Evolutionary conservation across 2,797 vertebrate species (phyloP).

Genomic region (Anisognathus igniventris): DNA sequence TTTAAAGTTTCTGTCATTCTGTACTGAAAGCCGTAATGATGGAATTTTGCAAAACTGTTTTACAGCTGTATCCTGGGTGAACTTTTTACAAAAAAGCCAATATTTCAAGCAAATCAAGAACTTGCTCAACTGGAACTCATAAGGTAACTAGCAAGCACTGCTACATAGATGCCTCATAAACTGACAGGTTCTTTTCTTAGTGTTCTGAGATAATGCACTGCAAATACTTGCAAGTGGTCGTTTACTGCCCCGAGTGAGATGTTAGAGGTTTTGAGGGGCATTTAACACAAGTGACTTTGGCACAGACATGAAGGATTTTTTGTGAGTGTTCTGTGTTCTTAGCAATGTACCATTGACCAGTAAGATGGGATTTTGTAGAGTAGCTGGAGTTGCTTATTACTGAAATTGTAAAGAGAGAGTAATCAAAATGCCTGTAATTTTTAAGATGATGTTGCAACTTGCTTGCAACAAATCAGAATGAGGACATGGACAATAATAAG

Average conservation of each 20-base stretch:
- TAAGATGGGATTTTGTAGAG: not conserved
- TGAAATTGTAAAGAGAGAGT: not conserved
- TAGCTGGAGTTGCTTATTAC: not conserved
- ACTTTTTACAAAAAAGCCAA: slow-evolving; percentile 85
- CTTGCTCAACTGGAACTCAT: slow-evolving; percentile 83
- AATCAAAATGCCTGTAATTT: not conserved
- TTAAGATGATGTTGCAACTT: not conserved
- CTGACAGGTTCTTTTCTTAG: not conserved
- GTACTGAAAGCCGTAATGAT: not conserved
- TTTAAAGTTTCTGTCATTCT: not conserved
- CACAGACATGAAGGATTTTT: not conserved
- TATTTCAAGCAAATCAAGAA: slow-evolving; percentile 86
- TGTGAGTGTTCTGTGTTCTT: not conserved
- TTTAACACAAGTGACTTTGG: not conserved
- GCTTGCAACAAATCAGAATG: not conserved
- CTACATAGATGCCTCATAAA: not conserved
- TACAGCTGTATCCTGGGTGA: slow-evolving; percentile 82
- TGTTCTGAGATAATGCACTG: not conserved
- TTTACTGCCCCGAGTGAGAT: not conserved
- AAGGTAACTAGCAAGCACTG: slow-evolving; percentile 71
- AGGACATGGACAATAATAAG: not conserved
- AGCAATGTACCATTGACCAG: not conserved
- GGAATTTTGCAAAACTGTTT: slow-evolving; percentile 25
- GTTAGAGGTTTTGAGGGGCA: not conserved
- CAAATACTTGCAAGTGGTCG: not conserved